phyloP scores from a whole-genome alignment of 2,113 vertebrate species.

The Trematomus loennbergii region DNA sequence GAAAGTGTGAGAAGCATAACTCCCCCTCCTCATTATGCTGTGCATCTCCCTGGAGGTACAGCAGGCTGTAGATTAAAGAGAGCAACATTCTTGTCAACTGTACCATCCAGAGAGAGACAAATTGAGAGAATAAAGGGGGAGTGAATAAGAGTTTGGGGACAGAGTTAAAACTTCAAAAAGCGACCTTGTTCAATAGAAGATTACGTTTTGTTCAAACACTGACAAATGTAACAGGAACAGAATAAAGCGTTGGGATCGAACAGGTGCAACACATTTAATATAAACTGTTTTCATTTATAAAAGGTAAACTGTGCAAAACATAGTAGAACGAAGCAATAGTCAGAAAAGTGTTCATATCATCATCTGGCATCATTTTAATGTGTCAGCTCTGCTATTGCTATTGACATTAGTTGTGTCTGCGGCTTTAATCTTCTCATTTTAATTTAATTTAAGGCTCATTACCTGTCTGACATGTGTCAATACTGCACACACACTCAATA shows the following conservation, averaged over 20 bases:
- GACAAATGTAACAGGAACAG: not conserved
- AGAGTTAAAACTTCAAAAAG: conserved; percentile 45
- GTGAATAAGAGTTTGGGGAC: conserved; percentile 20
- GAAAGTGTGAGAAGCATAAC: not conserved
- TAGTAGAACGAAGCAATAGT: not conserved
- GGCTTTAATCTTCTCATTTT: not conserved
- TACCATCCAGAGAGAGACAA: conserved; percentile 32
- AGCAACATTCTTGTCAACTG: conserved; percentile 46
- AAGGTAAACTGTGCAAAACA: not conserved
- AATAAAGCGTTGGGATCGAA: not conserved
- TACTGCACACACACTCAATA: not conserved
- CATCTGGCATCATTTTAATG: not conserved
- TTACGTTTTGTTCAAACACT: conserved; percentile 3
- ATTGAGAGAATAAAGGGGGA: conserved; percentile 28
- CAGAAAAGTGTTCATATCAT: not conserved
- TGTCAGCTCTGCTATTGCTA: not conserved
- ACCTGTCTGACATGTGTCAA: not conserved
- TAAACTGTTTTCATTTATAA: not conserved
- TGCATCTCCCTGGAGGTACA: conserved; percentile 54
- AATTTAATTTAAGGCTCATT: no score
- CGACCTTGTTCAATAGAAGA: conserved; percentile 22
- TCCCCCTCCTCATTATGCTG: conserved; percentile 40
- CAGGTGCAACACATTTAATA: not conserved
- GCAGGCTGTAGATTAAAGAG: conserved; percentile 60
- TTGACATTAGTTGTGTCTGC: not conserved